These are phyloP conservation scores for Agapornis canus DNA, from an alignment of 2,797 vertebrate genomes.

Conservation along the genomic window DNA sequence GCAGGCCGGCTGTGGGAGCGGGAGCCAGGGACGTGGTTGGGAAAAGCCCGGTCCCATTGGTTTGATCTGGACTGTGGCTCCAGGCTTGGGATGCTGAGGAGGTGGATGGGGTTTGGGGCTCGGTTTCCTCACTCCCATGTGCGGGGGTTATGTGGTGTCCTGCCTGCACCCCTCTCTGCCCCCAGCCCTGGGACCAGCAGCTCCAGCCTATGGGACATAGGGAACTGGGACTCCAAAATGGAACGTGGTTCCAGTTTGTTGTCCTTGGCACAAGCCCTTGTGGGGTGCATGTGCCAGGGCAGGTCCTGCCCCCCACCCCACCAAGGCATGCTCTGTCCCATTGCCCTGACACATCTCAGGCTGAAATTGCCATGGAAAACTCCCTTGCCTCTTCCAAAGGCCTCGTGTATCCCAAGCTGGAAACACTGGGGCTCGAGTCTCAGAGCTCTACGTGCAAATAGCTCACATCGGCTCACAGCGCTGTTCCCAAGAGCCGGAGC, in stretches of 20 bases:
- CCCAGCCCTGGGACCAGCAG: neutral
- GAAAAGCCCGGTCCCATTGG: neutral
- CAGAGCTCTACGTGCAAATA: slow-evolving; percentile 53
- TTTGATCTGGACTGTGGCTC: neutral
- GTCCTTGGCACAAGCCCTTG: neutral
- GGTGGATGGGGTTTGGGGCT: neutral
- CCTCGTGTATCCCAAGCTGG: neutral
- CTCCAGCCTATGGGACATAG: neutral
- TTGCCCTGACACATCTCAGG: accelerated
- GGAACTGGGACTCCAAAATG: neutral
- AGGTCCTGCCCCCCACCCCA: neutral
- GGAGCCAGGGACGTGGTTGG: neutral
- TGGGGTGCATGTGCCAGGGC: neutral
- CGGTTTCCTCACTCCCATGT: accelerated
- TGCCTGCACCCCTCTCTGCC: neutral
- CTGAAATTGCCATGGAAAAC: neutral
- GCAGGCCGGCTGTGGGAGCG: neutral
- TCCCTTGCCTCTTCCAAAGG: neutral
- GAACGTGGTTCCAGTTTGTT: neutral
- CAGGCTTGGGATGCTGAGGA: neutral
- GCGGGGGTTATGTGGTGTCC: neutral
- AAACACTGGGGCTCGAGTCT: neutral
- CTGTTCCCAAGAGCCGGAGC: slow-evolving; percentile 36
- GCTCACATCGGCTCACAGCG: neutral
- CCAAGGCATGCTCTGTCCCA: neutral